Evolutionary conservation across 2,113 vertebrate genomes (phyloP).

Genomic region (Apteryx mantelli): DNA sequence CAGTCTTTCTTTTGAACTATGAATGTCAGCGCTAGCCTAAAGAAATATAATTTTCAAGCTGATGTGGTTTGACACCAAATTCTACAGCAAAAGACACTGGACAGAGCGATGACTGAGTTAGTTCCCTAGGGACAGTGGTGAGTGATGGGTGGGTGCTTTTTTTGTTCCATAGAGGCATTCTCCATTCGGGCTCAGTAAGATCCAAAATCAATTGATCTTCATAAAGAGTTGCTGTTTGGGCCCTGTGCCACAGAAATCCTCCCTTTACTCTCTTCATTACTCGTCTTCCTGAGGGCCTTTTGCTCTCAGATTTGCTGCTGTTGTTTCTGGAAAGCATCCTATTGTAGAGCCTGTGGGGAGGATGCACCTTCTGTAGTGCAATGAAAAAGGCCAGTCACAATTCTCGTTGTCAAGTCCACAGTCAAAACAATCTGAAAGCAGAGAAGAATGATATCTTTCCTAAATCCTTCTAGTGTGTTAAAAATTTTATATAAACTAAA

Average conservation of each 20-base stretch:
- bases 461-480: background rate
- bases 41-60: conserved; percentile 30
- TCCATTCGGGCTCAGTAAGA: background rate
- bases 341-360: background rate
- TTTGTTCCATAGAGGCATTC: background rate
- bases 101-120: background rate
- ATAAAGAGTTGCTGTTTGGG: background rate
- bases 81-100: background rate
- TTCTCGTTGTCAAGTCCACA: background rate
- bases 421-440: conserved; percentile 13
- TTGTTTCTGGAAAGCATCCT: conserved; percentile 21
- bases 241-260: background rate
- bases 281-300: conserved; percentile 38
- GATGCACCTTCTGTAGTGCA: fast-evolving
- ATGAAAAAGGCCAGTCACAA: background rate
- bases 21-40: conserved; percentile 54
- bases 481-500: background rate
- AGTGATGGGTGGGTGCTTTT: background rate
- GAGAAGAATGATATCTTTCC: background rate
- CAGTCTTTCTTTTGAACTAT: conserved; percentile 10
- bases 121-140: background rate
- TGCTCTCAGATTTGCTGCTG: conserved; percentile 15
- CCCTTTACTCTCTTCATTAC: conserved; percentile 8
- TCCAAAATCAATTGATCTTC: background rate
- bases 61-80: conserved; percentile 54